A percentile compares a stretch with the other conserved stretches of the same genome.
These are phyloP conservation scores for Drosophila nikananu DNA, from an alignment of 1,140 invertebrate genomes.

Conservation along the genomic window DNA sequence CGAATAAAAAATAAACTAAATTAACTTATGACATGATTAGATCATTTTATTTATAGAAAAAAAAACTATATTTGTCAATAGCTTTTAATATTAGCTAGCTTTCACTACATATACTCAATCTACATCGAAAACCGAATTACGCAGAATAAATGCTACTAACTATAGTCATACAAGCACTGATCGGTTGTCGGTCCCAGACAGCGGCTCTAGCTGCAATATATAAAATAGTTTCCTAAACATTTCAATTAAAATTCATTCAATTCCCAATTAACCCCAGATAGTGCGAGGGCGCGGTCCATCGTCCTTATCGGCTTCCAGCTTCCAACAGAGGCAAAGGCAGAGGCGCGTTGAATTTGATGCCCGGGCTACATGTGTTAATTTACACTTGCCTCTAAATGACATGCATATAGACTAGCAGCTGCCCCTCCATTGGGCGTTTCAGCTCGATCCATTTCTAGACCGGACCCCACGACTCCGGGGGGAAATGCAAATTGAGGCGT, in stretches of 20 bases:
- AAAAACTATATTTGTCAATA: neutral
- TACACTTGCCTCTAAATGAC: slow-evolving; percentile 50
- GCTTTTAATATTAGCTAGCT: neutral
- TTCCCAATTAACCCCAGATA: slow-evolving; percentile 34
- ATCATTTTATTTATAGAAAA: too few relatives aligned
- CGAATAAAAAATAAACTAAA: neutral
- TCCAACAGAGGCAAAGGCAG: neutral
- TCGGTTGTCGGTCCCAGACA: slow-evolving; percentile 3
- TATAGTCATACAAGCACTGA: slow-evolving; percentile 2
- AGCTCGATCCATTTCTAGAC: slow-evolving; percentile 56
- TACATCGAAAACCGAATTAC: neutral
- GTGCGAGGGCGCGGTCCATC: slow-evolving; percentile 13
- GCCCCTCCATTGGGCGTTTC: slow-evolving; percentile 36
- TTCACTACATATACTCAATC: too few relatives aligned
- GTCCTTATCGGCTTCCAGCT: slow-evolving; percentile 50
- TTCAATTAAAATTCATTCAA: slow-evolving; percentile 34
- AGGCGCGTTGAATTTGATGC: slow-evolving; percentile 62
- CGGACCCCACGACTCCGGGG: slow-evolving; percentile 14
- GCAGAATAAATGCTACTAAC: neutral
- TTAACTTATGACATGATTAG: neutral
- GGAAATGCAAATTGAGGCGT: slow-evolving; percentile 59
- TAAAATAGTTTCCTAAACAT: slow-evolving; percentile 34
- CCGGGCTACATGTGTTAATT: slow-evolving; percentile 62
- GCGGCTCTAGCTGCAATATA: neutral
- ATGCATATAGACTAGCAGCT: slow-evolving; percentile 40